Evolutionary conservation across 2,797 vertebrate species (phyloP).

Genomic region (Trichosurus vulpecula): DNA sequence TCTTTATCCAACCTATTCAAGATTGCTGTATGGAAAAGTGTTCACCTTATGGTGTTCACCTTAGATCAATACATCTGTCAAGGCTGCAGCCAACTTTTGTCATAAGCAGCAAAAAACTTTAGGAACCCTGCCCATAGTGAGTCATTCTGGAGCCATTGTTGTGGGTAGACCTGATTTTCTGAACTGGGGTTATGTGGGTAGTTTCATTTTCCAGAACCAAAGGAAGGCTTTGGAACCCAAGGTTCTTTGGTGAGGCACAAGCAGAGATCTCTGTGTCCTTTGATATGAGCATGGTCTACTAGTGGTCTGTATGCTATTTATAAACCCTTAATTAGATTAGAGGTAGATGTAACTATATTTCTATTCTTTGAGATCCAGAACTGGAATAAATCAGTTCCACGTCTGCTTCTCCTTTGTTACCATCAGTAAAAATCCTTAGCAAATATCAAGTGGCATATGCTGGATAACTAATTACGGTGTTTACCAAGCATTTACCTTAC

Average conservation of each 20-base stretch:
- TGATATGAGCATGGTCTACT: background rate
- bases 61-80: background rate
- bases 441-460: no score
- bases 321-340: background rate
- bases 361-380: no score
- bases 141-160: background rate
- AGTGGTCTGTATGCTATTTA: background rate
- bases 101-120: background rate
- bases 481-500: no score
- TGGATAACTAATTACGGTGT: no score
- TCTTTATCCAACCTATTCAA: background rate
- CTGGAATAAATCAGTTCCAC: no score
- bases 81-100: background rate
- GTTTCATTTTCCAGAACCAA: background rate
- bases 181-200: background rate
- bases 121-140: background rate
- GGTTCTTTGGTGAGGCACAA: background rate
- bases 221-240: background rate
- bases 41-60: background rate
- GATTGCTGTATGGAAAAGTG: background rate
- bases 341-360: no score
- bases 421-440: no score
- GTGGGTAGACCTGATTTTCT: background rate
- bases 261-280: background rate
- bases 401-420: no score